Percentiles rank a stretch among this genome's conserved stretches.
Conservation (phyloP, 2,888 invertebrate genomes). For the Erebia palarica region DNA sequence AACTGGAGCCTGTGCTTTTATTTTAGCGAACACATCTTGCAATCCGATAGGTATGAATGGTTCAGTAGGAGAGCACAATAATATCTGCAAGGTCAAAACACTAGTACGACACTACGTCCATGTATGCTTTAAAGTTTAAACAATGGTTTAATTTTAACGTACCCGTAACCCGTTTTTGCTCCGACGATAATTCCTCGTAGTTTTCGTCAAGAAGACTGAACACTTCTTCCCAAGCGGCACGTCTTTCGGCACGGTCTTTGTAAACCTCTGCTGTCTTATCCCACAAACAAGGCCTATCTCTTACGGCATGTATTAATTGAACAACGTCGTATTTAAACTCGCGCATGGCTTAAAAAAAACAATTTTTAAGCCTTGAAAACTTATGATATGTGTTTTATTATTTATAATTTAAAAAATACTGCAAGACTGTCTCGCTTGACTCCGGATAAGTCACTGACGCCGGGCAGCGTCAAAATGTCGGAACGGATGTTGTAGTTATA, state of each 20-base stretch:
- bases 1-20: too few relatives aligned
- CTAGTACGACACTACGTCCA: too few relatives aligned
- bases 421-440: conserved; percentile 54
- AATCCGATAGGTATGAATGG: too few relatives aligned
- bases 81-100: too few relatives aligned
- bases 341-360: conserved; percentile 48
- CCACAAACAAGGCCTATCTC: conserved; percentile 68
- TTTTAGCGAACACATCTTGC: too few relatives aligned
- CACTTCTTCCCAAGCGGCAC: conserved; percentile 70
- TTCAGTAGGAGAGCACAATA: too few relatives aligned
- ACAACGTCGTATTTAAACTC: conserved; percentile 68
- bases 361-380: not conserved
- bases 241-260: conserved; percentile 68
- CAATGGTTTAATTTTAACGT: conserved; percentile 30
- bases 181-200: conserved; percentile 62
- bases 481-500: conserved; percentile 51
- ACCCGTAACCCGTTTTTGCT: conserved; percentile 64
- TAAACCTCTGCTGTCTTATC: conserved; percentile 68
- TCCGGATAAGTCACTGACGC: conserved; percentile 57
- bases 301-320: conserved; percentile 57
- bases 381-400: conserved; percentile 18
- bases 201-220: conserved; percentile 59
- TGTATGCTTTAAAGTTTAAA: too few relatives aligned
- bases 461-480: conserved; percentile 53
- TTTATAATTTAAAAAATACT: conserved; percentile 31